These are phyloP conservation scores for Leucoma salicis DNA, from an alignment of 2,888 invertebrate species.

Conservation along the genomic window DNA sequence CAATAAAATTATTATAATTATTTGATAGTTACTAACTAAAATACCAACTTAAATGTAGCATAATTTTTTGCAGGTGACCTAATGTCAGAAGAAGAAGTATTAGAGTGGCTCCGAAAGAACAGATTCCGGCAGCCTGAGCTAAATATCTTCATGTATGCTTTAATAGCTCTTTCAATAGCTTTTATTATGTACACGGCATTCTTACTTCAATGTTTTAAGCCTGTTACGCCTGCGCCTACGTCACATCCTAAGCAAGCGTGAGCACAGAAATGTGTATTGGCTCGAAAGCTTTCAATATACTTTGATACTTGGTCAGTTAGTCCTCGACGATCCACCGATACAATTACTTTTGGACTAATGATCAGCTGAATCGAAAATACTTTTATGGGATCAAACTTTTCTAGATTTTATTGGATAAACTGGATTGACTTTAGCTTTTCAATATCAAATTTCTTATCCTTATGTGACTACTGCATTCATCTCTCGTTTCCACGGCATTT, in stretches of 20 bases:
- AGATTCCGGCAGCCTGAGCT: constrained; percentile 95
- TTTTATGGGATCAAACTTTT: constrained; percentile 74
- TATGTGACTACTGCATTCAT: constrained; percentile 17
- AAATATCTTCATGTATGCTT: constrained; percentile 96
- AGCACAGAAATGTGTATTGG: constrained; percentile 45
- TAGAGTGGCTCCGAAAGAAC: constrained; percentile 96
- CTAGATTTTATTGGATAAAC: constrained; percentile 42
- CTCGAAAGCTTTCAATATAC: constrained; percentile 24
- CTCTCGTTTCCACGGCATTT: constrained; percentile 46
- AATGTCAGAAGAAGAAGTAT: constrained; percentile 91
- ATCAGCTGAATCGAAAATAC: constrained; percentile 50
- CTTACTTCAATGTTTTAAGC: constrained; percentile 93
- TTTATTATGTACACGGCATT: constrained; percentile 96
- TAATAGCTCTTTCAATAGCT: constrained; percentile 91
- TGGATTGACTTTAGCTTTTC: constrained; percentile 39
- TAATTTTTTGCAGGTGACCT: constrained; percentile 86
- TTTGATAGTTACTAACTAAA: too few species aligned
- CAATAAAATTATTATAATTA: too few species aligned
- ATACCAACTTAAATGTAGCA: too few species aligned
- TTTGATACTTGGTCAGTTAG: constrained; percentile 42
- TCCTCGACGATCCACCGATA: constrained; percentile 45
- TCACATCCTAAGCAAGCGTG: constrained; percentile 86
- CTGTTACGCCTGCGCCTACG: constrained; percentile 84
- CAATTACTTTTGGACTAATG: constrained; percentile 37
- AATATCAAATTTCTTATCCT: constrained; percentile 30